Percentiles rank a stretch among this genome's conserved stretches.
phyloP scores from a whole-genome alignment of 1,140 invertebrate genomes.

The Bombus huntii region DNA sequence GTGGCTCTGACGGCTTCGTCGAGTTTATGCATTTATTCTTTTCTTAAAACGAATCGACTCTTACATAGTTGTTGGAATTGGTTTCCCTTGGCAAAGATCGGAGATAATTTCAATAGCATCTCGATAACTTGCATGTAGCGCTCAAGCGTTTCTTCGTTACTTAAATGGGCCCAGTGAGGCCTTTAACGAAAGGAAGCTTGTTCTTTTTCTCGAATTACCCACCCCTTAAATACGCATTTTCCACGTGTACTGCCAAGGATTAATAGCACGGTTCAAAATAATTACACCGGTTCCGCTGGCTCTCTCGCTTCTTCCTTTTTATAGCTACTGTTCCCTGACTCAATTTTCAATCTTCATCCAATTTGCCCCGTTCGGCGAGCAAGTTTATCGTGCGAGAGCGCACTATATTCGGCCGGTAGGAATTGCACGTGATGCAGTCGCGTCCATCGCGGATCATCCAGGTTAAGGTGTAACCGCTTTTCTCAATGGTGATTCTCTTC shows the following conservation, averaged over 20 bases:
- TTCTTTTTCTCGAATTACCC: background rate
- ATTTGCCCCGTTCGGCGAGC: background rate
- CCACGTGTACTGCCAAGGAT: background rate
- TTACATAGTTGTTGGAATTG: background rate
- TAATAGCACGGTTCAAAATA: slow-evolving; percentile 24
- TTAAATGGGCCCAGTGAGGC: no score
- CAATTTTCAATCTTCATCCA: slow-evolving; percentile 46
- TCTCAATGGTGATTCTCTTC: background rate
- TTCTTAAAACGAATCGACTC: background rate
- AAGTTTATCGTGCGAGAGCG: background rate
- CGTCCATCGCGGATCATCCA: slow-evolving; percentile 8
- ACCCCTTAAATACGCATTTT: background rate
- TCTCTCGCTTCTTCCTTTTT: background rate
- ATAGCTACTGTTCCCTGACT: background rate
- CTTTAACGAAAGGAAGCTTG: slow-evolving; percentile 1
- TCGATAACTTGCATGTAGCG: background rate
- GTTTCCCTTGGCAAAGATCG: background rate
- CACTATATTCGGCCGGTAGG: background rate
- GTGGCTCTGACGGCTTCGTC: background rate
- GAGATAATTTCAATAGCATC: background rate
- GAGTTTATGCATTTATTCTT: slow-evolving; percentile 50
- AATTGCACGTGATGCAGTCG: background rate
- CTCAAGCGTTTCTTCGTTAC: background rate
- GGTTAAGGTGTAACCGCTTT: background rate
- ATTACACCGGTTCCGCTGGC: background rate